Evolutionary conservation across 2,888 invertebrate species (phyloP).

Genomic region (Aphelenchoides bicaudatus): DNA sequence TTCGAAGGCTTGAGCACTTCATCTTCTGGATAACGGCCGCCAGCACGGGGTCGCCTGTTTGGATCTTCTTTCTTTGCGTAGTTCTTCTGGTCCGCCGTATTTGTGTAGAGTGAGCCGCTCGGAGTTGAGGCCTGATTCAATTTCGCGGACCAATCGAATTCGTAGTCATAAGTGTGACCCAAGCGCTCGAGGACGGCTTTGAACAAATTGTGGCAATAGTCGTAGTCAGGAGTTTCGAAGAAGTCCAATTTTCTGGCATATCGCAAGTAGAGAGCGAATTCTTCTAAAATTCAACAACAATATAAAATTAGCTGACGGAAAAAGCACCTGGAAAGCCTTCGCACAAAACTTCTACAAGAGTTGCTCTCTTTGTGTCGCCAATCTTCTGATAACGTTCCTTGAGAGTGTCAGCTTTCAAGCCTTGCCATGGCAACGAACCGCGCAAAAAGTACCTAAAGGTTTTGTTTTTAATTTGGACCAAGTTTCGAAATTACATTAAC

Average conservation of each 20-base stretch:
- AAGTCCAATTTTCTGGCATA: constrained; percentile 95
- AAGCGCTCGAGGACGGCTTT: constrained; percentile 56
- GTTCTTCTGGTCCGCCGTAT: constrained; percentile 28
- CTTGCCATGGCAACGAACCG: constrained; percentile 99
- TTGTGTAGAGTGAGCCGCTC: constrained; percentile 56
- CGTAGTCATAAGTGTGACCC: constrained; percentile 59
- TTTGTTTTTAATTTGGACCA: neutral
- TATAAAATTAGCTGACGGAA: neutral
- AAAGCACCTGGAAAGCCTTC: constrained; percentile 69
- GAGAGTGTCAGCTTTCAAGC: constrained; percentile 96
- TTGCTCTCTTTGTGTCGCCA: constrained; percentile 97
- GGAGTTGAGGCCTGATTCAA: constrained; percentile 59
- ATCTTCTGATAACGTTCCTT: constrained; percentile 99
- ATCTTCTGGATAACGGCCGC: constrained; percentile 20
- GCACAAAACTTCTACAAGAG: constrained; percentile 86
- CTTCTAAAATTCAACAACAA: constrained; percentile 70
- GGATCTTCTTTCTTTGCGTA: constrained; percentile 20
- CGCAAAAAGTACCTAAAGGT: constrained; percentile 80
- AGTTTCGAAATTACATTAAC: constrained; percentile 74
- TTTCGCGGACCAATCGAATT: constrained; percentile 60
- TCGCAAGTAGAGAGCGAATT: constrained; percentile 93
- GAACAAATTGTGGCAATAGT: constrained; percentile 69
- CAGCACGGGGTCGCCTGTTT: constrained; percentile 14
- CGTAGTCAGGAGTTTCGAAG: constrained; percentile 99
- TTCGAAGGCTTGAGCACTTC: constrained; percentile 40